Evolutionary conservation across 2,797 vertebrate species (phyloP).

Genomic region (Hybognathus amarus): DNA sequence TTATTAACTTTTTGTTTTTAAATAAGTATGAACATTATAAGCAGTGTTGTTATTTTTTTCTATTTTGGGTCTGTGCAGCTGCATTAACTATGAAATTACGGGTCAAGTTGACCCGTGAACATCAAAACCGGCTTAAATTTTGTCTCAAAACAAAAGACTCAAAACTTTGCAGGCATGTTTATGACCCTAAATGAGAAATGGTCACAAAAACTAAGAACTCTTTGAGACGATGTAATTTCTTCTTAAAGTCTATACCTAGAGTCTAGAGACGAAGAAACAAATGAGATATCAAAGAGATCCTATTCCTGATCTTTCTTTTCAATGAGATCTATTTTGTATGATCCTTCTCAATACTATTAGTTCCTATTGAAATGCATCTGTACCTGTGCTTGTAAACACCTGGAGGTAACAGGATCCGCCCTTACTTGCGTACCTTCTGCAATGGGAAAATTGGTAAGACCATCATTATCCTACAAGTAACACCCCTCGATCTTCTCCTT

Average conservation of each 20-base stretch:
- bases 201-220: neutral
- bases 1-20: no score
- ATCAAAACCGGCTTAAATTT: neutral
- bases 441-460: slow-evolving; percentile 50
- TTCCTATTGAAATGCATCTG: slow-evolving; percentile 48
- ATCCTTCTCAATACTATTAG: slow-evolving; percentile 14
- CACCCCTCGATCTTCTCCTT: slow-evolving; percentile 28
- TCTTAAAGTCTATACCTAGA: neutral
- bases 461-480: slow-evolving; percentile 32
- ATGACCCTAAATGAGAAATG: no score
- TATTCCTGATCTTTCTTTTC: neutral
- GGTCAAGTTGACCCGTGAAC: neutral
- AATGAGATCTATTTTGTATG: slow-evolving; percentile 31
- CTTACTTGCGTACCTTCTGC: slow-evolving; percentile 41
- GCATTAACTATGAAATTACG: neutral
- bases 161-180: no score
- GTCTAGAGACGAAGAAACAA: neutral
- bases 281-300: slow-evolving; percentile 17
- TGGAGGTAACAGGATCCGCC: slow-evolving; percentile 28
- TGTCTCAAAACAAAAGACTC: no score
- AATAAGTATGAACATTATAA: neutral
- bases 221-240: neutral
- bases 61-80: no score
- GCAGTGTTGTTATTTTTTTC: neutral
- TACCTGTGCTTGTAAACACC: slow-evolving; percentile 32